Evolutionary conservation across 2,797 vertebrate genomes (phyloP), one percentile per base, ranked within the genome.

Genomic region (Pygocentrus nattereri): DNA sequence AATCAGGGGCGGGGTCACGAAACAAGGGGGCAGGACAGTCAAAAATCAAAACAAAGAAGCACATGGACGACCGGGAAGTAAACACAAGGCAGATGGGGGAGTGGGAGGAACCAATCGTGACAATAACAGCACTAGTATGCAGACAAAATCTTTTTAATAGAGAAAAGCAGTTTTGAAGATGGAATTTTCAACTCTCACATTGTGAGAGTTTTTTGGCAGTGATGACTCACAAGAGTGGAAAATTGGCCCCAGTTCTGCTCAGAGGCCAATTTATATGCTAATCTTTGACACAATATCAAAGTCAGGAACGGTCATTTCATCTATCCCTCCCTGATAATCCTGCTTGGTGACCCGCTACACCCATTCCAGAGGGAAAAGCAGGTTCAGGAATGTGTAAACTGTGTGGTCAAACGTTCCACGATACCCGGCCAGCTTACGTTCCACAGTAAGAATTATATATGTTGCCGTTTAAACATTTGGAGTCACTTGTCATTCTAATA

Each of bases 251-350:
- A 34, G 62, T 38, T 65, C 31, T 21, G 21, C 31, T 5, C 62
- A 70, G 23, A 19, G 44, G 47, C 23, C 8, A 47, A 71, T 71
- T 52, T 52, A 21, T 71, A 52, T 71, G 23, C 27, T 31, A 71
- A 52, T 52, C 25, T 71, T 49, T 30, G 25, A 70, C 15, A 50
- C 61, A 30, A 30, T 34, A 61, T 64, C 70, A 68, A 41, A 68
- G 65, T 69, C 44, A 31, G 67, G 44, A 50, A 52, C 2, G 27
- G 69, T 52, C 44, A 31, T 38, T 38, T 65, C 2, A 50, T 27
- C 5, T 21, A 30, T 11, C 27, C 47, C 6, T 21, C 47, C 52
- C 6, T 49, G 15, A 50, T 71, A 31, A 52, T 52, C 25, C 27
- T 10, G 49, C 31, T 27, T 70, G 8, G 23, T 71, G 25, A 27